These are phyloP conservation scores for Dasysyrphus albostriatus DNA, from an alignment of 2,888 invertebrate species.

Conservation along the genomic window DNA sequence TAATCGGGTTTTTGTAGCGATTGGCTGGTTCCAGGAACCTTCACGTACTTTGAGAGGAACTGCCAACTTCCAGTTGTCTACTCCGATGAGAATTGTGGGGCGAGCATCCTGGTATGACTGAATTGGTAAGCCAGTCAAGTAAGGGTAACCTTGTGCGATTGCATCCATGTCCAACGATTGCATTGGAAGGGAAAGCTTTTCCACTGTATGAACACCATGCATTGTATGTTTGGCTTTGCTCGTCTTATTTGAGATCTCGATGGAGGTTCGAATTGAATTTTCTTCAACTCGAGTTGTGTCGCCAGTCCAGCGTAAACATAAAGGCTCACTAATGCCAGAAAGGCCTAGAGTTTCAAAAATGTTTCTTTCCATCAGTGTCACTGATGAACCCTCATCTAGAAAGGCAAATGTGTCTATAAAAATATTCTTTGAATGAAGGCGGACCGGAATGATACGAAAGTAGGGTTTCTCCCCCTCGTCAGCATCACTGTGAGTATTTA, in stretches of 20 bases:
- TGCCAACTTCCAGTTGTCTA: conserved; percentile 48
- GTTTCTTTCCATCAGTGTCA: conserved; percentile 31
- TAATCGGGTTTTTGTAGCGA: conserved; percentile 62
- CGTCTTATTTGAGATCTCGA: background rate
- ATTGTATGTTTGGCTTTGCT: conserved; percentile 2
- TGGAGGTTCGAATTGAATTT: background rate
- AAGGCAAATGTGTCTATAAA: conserved; percentile 45
- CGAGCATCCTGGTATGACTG: conserved; percentile 15
- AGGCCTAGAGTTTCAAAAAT: conserved; percentile 27
- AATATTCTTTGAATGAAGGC: conserved; percentile 27
- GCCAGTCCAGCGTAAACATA: conserved; percentile 47
- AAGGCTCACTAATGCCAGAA: conserved; percentile 5
- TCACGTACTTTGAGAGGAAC: conserved; percentile 48
- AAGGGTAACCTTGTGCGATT: background rate
- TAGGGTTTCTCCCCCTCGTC: conserved; percentile 30
- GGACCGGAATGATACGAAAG: conserved; percentile 5
- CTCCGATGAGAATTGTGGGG: conserved; percentile 50
- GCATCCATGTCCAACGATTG: conserved; percentile 26
- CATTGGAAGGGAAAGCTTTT: conserved; percentile 37
- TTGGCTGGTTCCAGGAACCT: conserved; percentile 53
- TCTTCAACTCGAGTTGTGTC: conserved; percentile 36
- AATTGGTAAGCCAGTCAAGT: conserved; percentile 13
- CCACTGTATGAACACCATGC: conserved; percentile 33
- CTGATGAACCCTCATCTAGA: conserved; percentile 46
- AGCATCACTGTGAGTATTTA: conserved; percentile 41